Base-by-base conservation (phyloP, 1,140 invertebrate genomes). In the Daktulosphaira vitifoliae region DNA sequence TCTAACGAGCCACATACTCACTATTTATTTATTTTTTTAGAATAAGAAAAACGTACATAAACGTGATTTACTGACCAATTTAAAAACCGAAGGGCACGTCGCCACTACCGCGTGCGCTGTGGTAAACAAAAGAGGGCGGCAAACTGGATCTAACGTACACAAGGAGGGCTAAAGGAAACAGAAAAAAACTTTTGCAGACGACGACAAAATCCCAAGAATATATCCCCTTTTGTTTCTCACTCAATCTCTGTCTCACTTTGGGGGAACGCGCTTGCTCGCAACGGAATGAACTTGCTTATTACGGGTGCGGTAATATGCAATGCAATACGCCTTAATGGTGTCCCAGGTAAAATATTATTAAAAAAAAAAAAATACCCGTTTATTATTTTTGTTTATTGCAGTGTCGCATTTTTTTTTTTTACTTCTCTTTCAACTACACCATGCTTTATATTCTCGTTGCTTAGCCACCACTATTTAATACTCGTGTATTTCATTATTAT, bases 31-130 rank as follows among this genome's bases (percentile, higher is more conserved):
- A 6, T 33, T 33, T 33, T 33, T 11, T 11, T 5, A 11, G 39
- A 44, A 11, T 16, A 16, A 44, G 39, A 11, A 16, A 44, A 44
- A 44, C 4, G n/a, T 20, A 39, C 26, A 62, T 48, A 62, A 62
- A 62, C 56, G 56, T 62, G 56, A 62, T 62, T 62, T 62, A 62
- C 42, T 62, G 56, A 39, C 25, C 56, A 62, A 62, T 62, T 62
- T 62, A 62, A 62, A 62, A 62, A 62, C 56, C 56, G 22, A 62
- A 38, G 56, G 39, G 54, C 23, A 44, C 54, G 54, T 59, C 42
- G 54, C 42, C 54, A 38, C 39, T 39, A 16, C n/a, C n/a, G 11
- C 39, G 39, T 33, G 5, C 29, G 39, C 39, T 42, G 56, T 62
- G 38, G 56, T 48, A 62, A 62, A 62, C 42, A 62, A 62, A 48